These are phyloP conservation scores for Microtus ochrogaster DNA, from an alignment of 2,113 vertebrate species.

Conservation along the genomic window DNA sequence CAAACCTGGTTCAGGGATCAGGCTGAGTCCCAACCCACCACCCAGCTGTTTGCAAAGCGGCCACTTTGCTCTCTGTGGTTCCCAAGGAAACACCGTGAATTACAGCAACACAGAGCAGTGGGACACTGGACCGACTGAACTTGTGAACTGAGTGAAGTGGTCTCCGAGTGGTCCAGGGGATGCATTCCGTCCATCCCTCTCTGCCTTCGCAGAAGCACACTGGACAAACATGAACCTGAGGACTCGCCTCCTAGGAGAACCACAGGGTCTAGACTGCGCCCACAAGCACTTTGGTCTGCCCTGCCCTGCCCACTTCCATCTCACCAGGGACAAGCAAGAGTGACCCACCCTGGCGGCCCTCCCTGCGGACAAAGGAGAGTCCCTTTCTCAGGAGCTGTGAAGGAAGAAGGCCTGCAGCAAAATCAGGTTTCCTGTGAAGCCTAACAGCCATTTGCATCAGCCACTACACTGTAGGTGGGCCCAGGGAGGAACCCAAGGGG, in stretches of 20 bases:
- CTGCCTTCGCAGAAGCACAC: neutral
- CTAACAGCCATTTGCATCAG: neutral
- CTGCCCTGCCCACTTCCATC: neutral
- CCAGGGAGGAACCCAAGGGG: neutral
- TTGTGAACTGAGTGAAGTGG: neutral
- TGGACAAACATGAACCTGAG: rapidly evolving
- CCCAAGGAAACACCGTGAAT: neutral
- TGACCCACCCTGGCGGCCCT: neutral
- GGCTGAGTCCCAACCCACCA: neutral
- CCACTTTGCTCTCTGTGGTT: neutral
- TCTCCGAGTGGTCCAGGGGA: neutral
- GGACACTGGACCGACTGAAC: no score
- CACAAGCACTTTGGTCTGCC: neutral
- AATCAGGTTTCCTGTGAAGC: neutral
- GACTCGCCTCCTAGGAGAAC: neutral
- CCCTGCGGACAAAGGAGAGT: neutral
- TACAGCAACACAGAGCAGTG: neutral
- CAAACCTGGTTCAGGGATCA: neutral
- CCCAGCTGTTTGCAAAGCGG: neutral
- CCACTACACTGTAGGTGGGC: neutral
- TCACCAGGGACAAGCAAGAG: neutral
- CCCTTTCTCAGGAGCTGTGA: neutral
- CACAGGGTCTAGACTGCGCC: neutral
- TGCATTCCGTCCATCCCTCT: neutral
- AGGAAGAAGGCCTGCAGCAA: neutral